phyloP scores from a whole-genome alignment of 1,140 invertebrate species.

The Colletes latitarsis region DNA sequence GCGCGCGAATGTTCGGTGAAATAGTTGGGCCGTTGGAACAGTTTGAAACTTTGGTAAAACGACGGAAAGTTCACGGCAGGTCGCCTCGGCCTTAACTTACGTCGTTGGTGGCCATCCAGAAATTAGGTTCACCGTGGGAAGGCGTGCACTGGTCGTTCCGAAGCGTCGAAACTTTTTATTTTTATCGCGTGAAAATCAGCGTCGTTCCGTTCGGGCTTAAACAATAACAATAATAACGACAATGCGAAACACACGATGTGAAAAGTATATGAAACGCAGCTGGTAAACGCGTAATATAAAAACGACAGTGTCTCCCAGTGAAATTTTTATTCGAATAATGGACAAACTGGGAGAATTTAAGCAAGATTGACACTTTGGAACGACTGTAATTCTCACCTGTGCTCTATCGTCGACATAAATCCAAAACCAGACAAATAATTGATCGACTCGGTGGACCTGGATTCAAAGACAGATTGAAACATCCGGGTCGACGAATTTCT shows the following conservation, averaged over 20 bases:
- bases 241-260: not conserved
- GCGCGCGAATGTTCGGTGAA: too few species aligned
- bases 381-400: not conserved
- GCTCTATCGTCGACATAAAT: not conserved
- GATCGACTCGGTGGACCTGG: not conserved
- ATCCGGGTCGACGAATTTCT: too few species aligned
- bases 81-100: not conserved
- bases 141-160: not conserved
- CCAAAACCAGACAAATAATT: not conserved
- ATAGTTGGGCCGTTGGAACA: not conserved
- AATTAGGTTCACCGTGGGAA: slow-evolving; percentile 4
- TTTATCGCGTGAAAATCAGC: not conserved
- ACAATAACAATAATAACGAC: not conserved
- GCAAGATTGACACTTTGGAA: too few species aligned
- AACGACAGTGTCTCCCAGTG: too few species aligned
- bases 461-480: not conserved
- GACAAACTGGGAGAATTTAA: not conserved
- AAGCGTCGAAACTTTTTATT: not conserved
- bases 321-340: too few species aligned
- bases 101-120: not conserved
- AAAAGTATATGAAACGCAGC: slow-evolving; percentile 29
- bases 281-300: not conserved
- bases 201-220: not conserved
- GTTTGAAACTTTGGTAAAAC: not conserved
- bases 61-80: slow-evolving; percentile 2